Conservation (phyloP, 2,113 vertebrate genomes). For the Catharus minimus region DNA sequence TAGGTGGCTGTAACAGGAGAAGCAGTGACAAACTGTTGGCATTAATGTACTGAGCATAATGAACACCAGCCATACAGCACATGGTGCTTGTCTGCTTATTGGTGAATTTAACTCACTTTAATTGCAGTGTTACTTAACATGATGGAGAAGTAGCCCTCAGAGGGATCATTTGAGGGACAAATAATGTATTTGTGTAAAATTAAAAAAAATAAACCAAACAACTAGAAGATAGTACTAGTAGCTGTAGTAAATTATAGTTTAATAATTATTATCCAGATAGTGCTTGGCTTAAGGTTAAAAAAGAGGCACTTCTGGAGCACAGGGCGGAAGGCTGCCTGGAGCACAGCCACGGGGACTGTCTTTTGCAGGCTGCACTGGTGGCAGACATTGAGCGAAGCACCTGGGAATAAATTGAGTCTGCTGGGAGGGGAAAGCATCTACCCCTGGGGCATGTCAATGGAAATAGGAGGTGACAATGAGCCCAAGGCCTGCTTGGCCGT, state of each 20-base stretch:
- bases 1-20: constrained; percentile 7
- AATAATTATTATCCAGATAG: constrained; percentile 64
- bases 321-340: constrained; percentile 38
- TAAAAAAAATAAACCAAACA: background rate
- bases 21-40: constrained; percentile 60
- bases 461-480: constrained; percentile 73
- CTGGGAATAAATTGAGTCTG: constrained; percentile 79
- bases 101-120: constrained; percentile 70
- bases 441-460: constrained; percentile 82
- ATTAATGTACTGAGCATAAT: constrained; percentile 41
- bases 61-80: constrained; percentile 65
- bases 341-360: constrained; percentile 38
- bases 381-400: constrained; percentile 75
- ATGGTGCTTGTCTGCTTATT: constrained; percentile 76
- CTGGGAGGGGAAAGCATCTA: constrained; percentile 58
- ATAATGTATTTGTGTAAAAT: constrained; percentile 44
- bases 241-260: constrained; percentile 64
- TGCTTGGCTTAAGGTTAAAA: constrained; percentile 48
- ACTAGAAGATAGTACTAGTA: constrained; percentile 13
- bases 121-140: constrained; percentile 67
- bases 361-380: constrained; percentile 72
- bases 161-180: constrained; percentile 54
- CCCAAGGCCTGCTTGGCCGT: constrained; percentile 67
- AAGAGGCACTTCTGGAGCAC: constrained; percentile 57
- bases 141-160: constrained; percentile 65